These are phyloP conservation scores for Metopolophium dirhodum DNA, from an alignment of 1,140 invertebrate species.

Conservation along the genomic window DNA sequence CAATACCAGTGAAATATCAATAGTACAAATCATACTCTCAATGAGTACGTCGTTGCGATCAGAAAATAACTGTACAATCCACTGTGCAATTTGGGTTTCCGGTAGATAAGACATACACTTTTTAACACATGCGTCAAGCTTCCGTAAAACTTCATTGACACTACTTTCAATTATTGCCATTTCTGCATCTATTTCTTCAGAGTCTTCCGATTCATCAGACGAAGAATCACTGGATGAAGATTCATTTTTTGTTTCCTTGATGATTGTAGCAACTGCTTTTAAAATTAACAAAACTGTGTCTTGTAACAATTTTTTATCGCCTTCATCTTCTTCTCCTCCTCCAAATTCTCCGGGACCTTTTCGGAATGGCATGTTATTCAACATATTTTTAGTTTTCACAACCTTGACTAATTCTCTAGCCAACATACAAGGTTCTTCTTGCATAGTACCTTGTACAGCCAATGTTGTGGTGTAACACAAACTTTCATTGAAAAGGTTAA, in stretches of 20 bases:
- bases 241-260: conserved; percentile 86
- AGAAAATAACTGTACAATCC: conserved; percentile 84
- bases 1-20: conserved; percentile 84
- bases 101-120: conserved; percentile 83
- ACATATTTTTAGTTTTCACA: conserved; percentile 81
- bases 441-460: conserved; percentile 82
- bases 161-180: conserved; percentile 86
- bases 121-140: conserved; percentile 83
- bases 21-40: conserved; percentile 89
- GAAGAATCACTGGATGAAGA: conserved; percentile 77
- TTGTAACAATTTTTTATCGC: conserved; percentile 75
- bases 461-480: conserved; percentile 88
- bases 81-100: conserved; percentile 84
- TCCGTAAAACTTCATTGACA: conserved; percentile 78
- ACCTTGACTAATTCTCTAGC: conserved; percentile 83
- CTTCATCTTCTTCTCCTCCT: conserved; percentile 66
- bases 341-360: conserved; percentile 67
- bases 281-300: conserved; percentile 84
- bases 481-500: conserved; percentile 86
- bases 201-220: conserved; percentile 70
- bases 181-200: conserved; percentile 85
- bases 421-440: conserved; percentile 84
- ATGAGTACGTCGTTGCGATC: conserved; percentile 91
- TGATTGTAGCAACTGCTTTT: conserved; percentile 87
- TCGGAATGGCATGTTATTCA: conserved; percentile 73